Evolutionary conservation across 2,113 vertebrate species (phyloP).

Genomic region (Plecotus auritus): DNA sequence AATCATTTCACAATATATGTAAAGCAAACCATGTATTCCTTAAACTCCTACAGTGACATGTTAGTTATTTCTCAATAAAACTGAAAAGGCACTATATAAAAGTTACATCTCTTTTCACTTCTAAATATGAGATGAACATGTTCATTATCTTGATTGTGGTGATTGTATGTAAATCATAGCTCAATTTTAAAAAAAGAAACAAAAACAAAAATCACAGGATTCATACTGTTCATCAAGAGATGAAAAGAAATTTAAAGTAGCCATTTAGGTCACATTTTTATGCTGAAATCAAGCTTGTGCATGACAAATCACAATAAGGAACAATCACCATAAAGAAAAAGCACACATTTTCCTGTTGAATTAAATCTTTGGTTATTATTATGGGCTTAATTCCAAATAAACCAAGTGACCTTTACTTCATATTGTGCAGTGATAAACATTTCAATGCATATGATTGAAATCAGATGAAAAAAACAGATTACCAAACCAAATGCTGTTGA

Average conservation of each 20-base stretch:
- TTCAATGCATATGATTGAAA: not conserved
- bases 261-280: not conserved
- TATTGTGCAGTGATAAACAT: not conserved
- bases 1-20: not conserved
- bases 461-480: not conserved
- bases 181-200: not conserved
- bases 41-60: not conserved
- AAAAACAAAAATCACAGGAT: not conserved
- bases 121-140: not conserved
- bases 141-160: not conserved
- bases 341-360: not conserved
- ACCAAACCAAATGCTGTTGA: not conserved
- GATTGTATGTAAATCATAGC: not conserved
- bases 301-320: not conserved
- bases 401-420: not conserved
- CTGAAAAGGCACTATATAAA: not conserved
- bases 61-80: not conserved
- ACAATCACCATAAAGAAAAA: not conserved
- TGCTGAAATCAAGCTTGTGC: not conserved
- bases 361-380: constrained; percentile 6
- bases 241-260: not conserved
- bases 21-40: not conserved
- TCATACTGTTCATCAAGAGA: not conserved
- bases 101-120: not conserved
- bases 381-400: not conserved